Percentiles rank a stretch among this genome's conserved stretches.
Conservation (phyloP, 2,113 vertebrate genomes). For the Lanius ludovicianus region DNA sequence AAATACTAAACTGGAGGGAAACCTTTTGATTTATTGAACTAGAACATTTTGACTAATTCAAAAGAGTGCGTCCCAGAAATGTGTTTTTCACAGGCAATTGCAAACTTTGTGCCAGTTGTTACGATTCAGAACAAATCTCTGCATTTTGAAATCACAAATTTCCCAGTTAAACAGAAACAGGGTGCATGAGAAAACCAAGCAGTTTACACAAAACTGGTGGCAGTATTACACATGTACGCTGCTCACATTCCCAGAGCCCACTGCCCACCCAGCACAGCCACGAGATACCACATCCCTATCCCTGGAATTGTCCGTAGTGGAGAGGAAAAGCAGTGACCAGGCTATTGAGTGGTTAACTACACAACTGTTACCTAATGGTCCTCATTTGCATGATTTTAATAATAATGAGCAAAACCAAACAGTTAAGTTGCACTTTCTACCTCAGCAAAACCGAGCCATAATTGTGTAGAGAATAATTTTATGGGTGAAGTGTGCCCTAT, state of each 20-base stretch:
- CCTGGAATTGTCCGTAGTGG: not conserved
- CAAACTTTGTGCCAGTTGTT: constrained; percentile 9
- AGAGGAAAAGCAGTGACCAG: constrained; percentile 46
- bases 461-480: constrained; percentile 81
- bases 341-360: constrained; percentile 61
- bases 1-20: constrained; percentile 42
- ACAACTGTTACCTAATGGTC: constrained; percentile 67
- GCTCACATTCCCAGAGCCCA: not conserved
- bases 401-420: constrained; percentile 76
- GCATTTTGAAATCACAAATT: not conserved
- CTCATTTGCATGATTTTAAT: constrained; percentile 80
- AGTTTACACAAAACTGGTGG: not conserved
- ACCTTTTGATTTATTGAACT: constrained; percentile 54
- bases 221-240: rapidly evolving
- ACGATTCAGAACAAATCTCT: not conserved
- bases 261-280: not conserved
- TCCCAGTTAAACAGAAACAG: not conserved
- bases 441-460: constrained; percentile 78
- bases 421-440: constrained; percentile 80
- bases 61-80: constrained; percentile 24
- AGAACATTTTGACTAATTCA: constrained; percentile 56
- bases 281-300: not conserved
- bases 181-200: not conserved
- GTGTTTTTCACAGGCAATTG: constrained; percentile 32
- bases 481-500: constrained; percentile 81